Conservation (phyloP, 2,797 vertebrate genomes). For the Chelon auratus region DNA sequence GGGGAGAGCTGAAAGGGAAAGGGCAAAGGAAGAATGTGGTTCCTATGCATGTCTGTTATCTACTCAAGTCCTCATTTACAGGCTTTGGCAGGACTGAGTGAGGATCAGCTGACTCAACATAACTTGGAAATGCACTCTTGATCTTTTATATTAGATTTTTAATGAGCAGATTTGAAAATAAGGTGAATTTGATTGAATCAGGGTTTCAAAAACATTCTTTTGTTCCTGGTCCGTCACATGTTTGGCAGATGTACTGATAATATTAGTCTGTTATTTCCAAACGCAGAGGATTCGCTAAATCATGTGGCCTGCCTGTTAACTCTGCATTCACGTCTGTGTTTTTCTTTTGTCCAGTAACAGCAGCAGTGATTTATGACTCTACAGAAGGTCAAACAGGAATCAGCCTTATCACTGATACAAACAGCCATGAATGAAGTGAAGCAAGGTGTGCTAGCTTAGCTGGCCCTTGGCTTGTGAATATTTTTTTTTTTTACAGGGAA, state of each 20-base stretch:
- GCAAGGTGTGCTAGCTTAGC: not conserved
- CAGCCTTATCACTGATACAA: slow-evolving; percentile 40
- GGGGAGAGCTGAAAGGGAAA: slow-evolving; percentile 44
- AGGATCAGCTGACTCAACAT: slow-evolving; percentile 2
- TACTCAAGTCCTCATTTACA: slow-evolving; percentile 20
- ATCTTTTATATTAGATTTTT: not conserved
- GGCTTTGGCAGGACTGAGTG: slow-evolving; percentile 5
- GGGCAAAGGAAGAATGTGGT: slow-evolving; percentile 62
- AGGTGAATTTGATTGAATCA: slow-evolving; percentile 18
- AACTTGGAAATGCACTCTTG: not conserved
- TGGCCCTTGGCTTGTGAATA: slow-evolving; percentile 4
- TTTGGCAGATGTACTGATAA: slow-evolving; percentile 20
- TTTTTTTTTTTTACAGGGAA: not conserved
- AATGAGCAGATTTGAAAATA: slow-evolving; percentile 1
- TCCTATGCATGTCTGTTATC: slow-evolving; percentile 35
- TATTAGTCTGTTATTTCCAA: slow-evolving; percentile 12
- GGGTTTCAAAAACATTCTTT: not conserved
- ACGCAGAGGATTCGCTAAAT: slow-evolving; percentile 17
- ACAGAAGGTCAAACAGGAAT: slow-evolving; percentile 31
- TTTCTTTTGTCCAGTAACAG: not conserved
- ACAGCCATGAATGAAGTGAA: not conserved
- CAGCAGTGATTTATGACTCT: slow-evolving; percentile 17
- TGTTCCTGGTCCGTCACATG: slow-evolving; percentile 24
- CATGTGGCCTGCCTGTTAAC: slow-evolving; percentile 17
- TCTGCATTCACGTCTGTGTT: slow-evolving; percentile 17